A percentile compares a stretch with the other conserved stretches of the same genome.
phyloP scores from a whole-genome alignment of 2,888 invertebrate genomes.

The Ophioninae sp. region DNA sequence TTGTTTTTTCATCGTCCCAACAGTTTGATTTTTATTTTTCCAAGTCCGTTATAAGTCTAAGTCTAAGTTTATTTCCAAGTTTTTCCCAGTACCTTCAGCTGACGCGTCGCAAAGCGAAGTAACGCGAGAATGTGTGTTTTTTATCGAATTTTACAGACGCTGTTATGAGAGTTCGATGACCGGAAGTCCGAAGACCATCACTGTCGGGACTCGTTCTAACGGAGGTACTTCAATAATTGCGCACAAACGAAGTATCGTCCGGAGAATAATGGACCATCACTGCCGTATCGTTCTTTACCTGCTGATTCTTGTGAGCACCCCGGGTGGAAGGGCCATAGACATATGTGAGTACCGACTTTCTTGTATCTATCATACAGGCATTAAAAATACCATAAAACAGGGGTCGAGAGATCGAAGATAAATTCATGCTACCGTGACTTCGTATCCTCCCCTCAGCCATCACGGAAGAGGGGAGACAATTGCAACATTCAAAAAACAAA shows the following conservation, averaged over 20 bases:
- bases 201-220: slow-evolving; percentile 49
- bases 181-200: slow-evolving; percentile 71
- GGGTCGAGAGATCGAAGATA: slow-evolving; percentile 36
- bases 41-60: too few relatives aligned
- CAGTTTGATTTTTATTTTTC: too few relatives aligned
- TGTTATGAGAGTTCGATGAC: slow-evolving; percentile 80
- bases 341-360: slow-evolving; percentile 75
- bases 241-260: slow-evolving; percentile 37
- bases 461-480: too few relatives aligned
- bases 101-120: not conserved
- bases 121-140: not conserved
- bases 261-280: slow-evolving; percentile 76
- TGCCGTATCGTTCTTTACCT: slow-evolving; percentile 76
- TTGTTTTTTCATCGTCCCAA: not conserved
- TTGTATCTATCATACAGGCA: slow-evolving; percentile 23
- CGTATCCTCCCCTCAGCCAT: not conserved
- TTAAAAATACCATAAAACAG: slow-evolving; percentile 41
- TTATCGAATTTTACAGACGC: slow-evolving; percentile 68
- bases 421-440: slow-evolving; percentile 58
- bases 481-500: too few relatives aligned
- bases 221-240: slow-evolving; percentile 22
- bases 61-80: too few relatives aligned
- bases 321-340: slow-evolving; percentile 77
- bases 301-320: slow-evolving; percentile 73
- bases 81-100: not conserved